Evolutionary conservation across 1,140 invertebrate genomes (phyloP).

Genomic region (Stenopsyche tienmushanensis): DNA sequence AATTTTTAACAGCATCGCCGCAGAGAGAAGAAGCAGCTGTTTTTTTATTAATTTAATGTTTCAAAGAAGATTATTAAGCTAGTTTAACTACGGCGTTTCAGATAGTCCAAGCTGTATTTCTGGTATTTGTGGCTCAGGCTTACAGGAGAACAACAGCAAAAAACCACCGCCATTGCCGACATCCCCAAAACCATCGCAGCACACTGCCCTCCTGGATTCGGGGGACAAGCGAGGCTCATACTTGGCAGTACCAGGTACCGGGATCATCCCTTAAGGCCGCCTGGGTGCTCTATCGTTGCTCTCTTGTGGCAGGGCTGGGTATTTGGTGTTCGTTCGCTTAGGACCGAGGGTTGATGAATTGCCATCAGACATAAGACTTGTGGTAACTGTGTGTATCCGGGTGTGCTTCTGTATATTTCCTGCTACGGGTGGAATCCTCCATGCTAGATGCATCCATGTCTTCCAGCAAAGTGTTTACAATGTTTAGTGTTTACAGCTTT

Average conservation of each 20-base stretch:
- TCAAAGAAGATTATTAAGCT: neutral
- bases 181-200: constrained; percentile 53
- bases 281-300: constrained; percentile 42
- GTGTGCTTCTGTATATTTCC: constrained; percentile 5
- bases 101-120: constrained; percentile 48
- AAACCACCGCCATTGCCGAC: constrained; percentile 49
- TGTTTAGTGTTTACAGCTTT: constrained; percentile 1
- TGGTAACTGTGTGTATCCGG: neutral
- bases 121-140: constrained; percentile 60
- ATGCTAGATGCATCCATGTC: neutral
- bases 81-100: constrained; percentile 33
- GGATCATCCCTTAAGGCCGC: neutral
- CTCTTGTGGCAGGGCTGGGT: neutral
- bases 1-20: too few species aligned
- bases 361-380: neutral
- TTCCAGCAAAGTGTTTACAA: neutral
- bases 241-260: constrained; percentile 74
- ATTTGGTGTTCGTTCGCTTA: neutral
- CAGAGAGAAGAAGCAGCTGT: too few species aligned
- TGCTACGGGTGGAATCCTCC: too few species aligned
- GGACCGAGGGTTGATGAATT: neutral
- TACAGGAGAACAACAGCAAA: constrained; percentile 55
- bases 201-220: constrained; percentile 61
- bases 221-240: constrained; percentile 73
- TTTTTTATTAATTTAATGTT: too few species aligned